phyloP scores from a whole-genome alignment of 1,140 invertebrate genomes.

The Cydia amplana region DNA sequence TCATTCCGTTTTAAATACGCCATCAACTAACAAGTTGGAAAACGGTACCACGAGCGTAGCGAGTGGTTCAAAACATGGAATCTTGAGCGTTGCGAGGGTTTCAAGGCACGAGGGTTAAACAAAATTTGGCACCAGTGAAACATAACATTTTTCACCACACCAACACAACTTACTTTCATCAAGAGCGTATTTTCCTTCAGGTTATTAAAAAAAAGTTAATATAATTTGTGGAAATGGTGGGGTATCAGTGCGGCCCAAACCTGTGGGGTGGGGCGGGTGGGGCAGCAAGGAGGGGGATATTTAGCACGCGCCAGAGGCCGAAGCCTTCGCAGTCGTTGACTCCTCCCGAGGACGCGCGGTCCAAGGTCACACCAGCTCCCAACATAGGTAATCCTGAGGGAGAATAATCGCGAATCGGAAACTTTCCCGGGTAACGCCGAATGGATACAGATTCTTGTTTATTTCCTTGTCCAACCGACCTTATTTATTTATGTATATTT shows the following conservation, averaged over 20 bases:
- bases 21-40: too few species aligned
- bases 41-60: too few species aligned
- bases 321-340: slow-evolving; percentile 65
- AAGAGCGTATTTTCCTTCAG: background rate
- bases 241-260: slow-evolving; percentile 33
- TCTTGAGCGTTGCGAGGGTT: too few species aligned
- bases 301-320: slow-evolving; percentile 52
- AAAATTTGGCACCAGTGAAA: too few species aligned
- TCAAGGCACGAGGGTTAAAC: too few species aligned
- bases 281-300: slow-evolving; percentile 36
- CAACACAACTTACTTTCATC: slow-evolving; percentile 9
- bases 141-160: too few species aligned
- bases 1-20: too few species aligned
- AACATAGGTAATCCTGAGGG: slow-evolving; percentile 39
- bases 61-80: too few species aligned
- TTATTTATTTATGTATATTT: background rate
- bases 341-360: slow-evolving; percentile 61
- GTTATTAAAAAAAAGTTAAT: slow-evolving; percentile 37
- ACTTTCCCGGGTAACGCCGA: slow-evolving; percentile 3
- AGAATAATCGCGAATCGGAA: slow-evolving; percentile 38
- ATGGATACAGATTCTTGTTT: slow-evolving; percentile 1
- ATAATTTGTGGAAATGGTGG: slow-evolving; percentile 44
- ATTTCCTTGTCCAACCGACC: slow-evolving; percentile 2
- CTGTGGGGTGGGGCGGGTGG: slow-evolving; percentile 31
- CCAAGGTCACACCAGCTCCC: slow-evolving; percentile 67